Evolutionary conservation across 2,797 vertebrate genomes (phyloP).

Genomic region (Phataginus tetradactyla): DNA sequence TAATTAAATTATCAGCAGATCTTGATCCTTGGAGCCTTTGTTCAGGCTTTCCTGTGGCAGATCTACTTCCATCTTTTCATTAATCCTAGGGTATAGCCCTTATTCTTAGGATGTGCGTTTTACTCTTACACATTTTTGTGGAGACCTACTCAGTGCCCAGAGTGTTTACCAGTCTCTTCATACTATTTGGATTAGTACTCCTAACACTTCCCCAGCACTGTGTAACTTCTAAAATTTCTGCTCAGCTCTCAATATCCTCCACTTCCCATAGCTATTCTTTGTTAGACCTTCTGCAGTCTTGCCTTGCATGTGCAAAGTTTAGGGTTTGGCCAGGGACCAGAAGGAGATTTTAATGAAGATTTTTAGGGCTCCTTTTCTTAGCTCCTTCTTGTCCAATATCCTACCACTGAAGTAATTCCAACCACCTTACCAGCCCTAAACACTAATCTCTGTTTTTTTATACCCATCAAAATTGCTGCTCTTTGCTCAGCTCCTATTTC

Average conservation of each 20-base stretch:
- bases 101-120: background rate
- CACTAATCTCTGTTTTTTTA: background rate
- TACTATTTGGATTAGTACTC: background rate
- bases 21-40: background rate
- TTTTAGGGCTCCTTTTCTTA: background rate
- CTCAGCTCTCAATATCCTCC: background rate
- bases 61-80: background rate
- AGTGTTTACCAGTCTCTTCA: background rate
- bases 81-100: background rate
- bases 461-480: background rate
- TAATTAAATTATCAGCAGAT: background rate
- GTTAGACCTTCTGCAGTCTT: background rate
- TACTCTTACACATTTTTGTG: background rate
- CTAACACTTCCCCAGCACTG: background rate
- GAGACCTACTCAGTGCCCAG: background rate
- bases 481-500: background rate
- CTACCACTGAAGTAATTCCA: background rate
- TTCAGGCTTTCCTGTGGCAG: background rate
- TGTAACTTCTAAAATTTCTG: background rate
- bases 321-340: background rate
- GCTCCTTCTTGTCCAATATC: background rate
- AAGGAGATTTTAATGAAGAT: constrained; percentile 12
- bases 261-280: background rate
- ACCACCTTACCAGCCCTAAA: background rate
- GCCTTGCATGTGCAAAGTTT: background rate